phyloP scores from a whole-genome alignment of 1,140 invertebrate species.

The Marisa cornuarietis region DNA sequence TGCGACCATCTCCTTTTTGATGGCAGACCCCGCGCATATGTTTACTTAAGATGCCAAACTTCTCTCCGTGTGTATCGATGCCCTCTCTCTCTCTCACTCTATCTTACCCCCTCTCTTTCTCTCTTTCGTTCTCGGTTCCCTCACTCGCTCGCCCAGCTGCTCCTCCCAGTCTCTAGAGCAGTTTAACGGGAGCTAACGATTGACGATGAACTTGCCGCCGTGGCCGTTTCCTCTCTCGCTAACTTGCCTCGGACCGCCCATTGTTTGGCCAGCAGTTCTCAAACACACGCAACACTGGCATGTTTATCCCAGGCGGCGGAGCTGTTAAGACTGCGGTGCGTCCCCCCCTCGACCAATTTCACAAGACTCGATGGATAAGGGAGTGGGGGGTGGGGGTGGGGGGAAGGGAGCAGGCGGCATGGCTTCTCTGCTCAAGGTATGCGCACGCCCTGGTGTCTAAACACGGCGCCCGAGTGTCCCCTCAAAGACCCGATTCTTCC shows the following conservation, averaged over 20 bases:
- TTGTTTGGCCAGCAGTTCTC: not conserved
- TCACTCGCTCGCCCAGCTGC: not conserved
- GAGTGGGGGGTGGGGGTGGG: too few species aligned
- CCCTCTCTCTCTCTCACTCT: too few species aligned
- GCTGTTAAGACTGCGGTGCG: not conserved
- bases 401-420: too few species aligned
- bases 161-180: not conserved
- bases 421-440: not conserved
- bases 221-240: not conserved
- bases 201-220: not conserved
- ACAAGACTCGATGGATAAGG: too few species aligned
- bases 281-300: constrained; percentile 13
- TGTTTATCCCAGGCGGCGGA: not conserved
- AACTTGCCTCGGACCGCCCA: not conserved
- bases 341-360: too few species aligned
- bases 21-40: too few species aligned
- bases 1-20: too few species aligned
- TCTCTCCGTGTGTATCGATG: too few species aligned
- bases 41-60: too few species aligned
- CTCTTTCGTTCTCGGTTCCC: not conserved
- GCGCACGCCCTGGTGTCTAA: constrained; percentile 11
- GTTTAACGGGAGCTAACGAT: not conserved
- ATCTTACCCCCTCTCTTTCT: not conserved
- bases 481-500: constrained; percentile 6
- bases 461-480: not conserved